A percentile compares a stretch with the other conserved stretches of the same genome.
Conservation (phyloP, 53 echinoderm and acorn worm species). For the Zoroaster sp. region DNA sequence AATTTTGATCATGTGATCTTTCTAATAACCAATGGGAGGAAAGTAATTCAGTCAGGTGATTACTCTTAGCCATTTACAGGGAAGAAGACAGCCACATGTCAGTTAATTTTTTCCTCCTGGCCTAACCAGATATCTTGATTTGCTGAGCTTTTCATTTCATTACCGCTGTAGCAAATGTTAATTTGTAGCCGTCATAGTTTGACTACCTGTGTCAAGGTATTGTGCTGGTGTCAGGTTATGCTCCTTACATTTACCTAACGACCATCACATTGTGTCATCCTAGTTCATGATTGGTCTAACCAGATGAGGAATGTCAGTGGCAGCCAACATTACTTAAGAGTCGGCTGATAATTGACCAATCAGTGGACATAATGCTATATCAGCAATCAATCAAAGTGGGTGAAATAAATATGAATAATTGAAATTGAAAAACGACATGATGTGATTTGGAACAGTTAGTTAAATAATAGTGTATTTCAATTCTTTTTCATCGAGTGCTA, state of each 20-base stretch:
- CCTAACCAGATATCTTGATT: conserved; percentile 35
- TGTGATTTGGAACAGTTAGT: neutral
- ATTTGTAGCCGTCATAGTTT: conserved; percentile 46
- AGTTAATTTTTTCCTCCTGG: conserved; percentile 6
- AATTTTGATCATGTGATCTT: neutral
- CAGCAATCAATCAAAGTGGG: neutral
- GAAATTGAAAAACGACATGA: neutral
- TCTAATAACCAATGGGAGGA: conserved; percentile 3
- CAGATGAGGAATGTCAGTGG: neutral
- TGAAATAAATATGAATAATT: neutral
- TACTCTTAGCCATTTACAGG: conserved; percentile 8
- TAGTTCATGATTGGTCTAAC: neutral
- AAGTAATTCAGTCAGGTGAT: conserved; percentile 20
- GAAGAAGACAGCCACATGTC: neutral
- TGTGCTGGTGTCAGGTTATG: conserved; percentile 11
- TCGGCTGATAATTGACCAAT: neutral
- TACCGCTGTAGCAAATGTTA: conserved; percentile 44
- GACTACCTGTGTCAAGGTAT: conserved; percentile 7
- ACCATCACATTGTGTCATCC: neutral
- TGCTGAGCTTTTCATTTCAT: conserved; percentile 41
- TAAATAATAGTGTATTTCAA: neutral
- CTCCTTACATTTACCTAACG: neutral
- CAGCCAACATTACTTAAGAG: neutral
- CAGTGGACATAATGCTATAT: neutral
- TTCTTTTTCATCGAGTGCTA: conserved; percentile 34